Base-by-base conservation (phyloP, 2,888 invertebrate genomes). In the Drosophila atroscutellata region DNA sequence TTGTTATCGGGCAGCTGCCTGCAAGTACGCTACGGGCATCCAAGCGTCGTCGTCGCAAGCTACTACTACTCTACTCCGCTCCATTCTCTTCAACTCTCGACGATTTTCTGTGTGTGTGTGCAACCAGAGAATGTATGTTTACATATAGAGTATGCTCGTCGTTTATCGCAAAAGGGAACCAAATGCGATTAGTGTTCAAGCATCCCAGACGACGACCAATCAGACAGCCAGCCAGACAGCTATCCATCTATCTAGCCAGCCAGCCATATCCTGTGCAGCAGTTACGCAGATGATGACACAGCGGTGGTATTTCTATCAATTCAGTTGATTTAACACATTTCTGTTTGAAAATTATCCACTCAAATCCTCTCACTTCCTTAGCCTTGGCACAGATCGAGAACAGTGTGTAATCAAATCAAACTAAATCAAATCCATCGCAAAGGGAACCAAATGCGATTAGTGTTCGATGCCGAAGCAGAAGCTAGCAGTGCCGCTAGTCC, bases 361-460 rank as follows among this genome's bases (percentile, higher is more conserved):
- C 56, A 72, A 37, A 34, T 36, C 45, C 58, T 58, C 47, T 47
- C 60, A 54, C 55, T 72, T 72, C 75, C 75, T 62, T 78, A 80
- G 75, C 67, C 42, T 75, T 75, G 71, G 75, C 70, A 57, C 57
- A 77, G 32, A 60, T 51, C 52, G 45, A 28, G 39, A 60, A 49
- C 47, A 55, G 50, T 55, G 49, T 49, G 26, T 42, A 13, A 39
- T 36, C 57, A 55, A 51, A 30, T 24, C 36, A 49, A 47, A 62
- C 47, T 34, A 59, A 51, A 63, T 36, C 52, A 67, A 57, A 81
- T 88, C 86, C 86, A 87, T 86, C 86, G 86, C 86, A 87, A 86
- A 84, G 86, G 86, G 86, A 86, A 86, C 80, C 86, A 87, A 89
- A 83, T 77, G 86, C 86, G 86, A 86, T 86, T 86, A 85, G 84